Percentiles rank a stretch among this genome's conserved stretches.
These are phyloP conservation scores for Oreochromis spilurus DNA, from an alignment of 2,113 vertebrate species.

Conservation along the genomic window DNA sequence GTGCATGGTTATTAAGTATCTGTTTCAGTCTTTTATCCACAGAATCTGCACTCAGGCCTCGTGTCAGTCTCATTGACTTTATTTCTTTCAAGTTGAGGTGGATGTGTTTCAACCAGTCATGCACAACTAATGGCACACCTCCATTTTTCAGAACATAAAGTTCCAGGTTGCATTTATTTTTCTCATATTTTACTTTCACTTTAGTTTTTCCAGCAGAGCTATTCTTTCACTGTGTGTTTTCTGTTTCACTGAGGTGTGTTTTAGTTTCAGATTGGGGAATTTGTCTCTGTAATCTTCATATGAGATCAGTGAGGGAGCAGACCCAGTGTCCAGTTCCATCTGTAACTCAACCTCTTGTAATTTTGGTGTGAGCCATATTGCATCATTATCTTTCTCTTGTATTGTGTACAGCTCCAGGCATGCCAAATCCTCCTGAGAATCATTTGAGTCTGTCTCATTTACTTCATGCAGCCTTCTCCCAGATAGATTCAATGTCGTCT, in stretches of 20 bases:
- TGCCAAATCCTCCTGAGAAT: fast-evolving
- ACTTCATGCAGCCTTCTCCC: no score
- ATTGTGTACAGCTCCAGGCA: neutral
- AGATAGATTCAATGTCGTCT: no score
- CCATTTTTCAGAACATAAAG: no score
- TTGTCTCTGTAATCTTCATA: neutral
- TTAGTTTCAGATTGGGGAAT: no score
- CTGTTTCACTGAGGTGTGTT: no score
- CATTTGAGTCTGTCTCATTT: fast-evolving
- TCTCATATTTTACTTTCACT: no score
- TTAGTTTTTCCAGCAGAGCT: no score
- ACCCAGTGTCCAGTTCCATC: neutral
- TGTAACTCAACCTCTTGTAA: fast-evolving
- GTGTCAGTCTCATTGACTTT: neutral
- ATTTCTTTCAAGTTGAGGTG: no score
- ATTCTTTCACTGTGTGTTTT: no score
- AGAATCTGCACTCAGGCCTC: neutral
- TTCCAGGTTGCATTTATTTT: no score
- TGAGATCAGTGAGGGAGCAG: neutral
- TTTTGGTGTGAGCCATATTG: neutral
- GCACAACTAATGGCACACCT: no score
- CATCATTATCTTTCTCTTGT: neutral
- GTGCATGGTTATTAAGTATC: neutral
- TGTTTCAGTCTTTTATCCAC: neutral
- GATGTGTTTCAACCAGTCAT: no score